Percentiles rank a stretch among this genome's conserved stretches.
Conservation (phyloP, 2,888 invertebrate species). For the Sminthurides aquaticus region DNA sequence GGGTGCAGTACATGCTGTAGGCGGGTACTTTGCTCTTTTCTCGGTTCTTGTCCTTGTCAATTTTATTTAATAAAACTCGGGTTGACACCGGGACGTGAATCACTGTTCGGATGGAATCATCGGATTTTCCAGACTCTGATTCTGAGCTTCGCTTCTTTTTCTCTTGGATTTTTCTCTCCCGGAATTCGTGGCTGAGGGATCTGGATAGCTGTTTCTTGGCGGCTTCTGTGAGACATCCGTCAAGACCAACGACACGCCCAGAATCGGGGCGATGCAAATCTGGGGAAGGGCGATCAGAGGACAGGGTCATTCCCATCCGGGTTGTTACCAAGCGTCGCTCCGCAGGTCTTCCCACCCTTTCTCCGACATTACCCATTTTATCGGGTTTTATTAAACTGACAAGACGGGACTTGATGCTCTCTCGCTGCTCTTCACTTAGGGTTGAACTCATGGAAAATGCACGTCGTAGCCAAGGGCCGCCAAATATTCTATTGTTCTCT, state of each 20-base stretch:
- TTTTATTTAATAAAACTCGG: conserved; percentile 33
- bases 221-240: conserved; percentile 53
- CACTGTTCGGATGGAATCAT: conserved; percentile 63
- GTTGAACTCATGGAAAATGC: conserved; percentile 43
- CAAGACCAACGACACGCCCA: conserved; percentile 33
- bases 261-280: conserved; percentile 21
- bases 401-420: conserved; percentile 38
- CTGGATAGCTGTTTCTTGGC: conserved; percentile 67
- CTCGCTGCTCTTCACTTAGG: conserved; percentile 38
- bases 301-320: conserved; percentile 35
- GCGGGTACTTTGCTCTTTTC: conserved; percentile 33
- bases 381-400: conserved; percentile 35
- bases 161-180: conserved; percentile 59
- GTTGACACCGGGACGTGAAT: conserved; percentile 49
- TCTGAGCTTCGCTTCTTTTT: conserved; percentile 50
- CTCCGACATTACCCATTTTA: conserved; percentile 4
- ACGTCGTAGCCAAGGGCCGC: conserved; percentile 39
- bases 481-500: conserved; percentile 11
- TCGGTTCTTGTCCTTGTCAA: conserved; percentile 31
- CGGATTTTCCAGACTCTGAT: conserved; percentile 65
- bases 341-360: conserved; percentile 15
- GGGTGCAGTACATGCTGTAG: conserved; percentile 51
- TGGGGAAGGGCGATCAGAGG: conserved; percentile 20
- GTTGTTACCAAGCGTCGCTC: conserved; percentile 27
- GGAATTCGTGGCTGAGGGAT: conserved; percentile 64